A percentile compares a stretch with the other conserved stretches of the same genome.
These are phyloP conservation scores for Pterophyllum scalare DNA, from an alignment of 2,113 vertebrate species.

Conservation along the genomic window DNA sequence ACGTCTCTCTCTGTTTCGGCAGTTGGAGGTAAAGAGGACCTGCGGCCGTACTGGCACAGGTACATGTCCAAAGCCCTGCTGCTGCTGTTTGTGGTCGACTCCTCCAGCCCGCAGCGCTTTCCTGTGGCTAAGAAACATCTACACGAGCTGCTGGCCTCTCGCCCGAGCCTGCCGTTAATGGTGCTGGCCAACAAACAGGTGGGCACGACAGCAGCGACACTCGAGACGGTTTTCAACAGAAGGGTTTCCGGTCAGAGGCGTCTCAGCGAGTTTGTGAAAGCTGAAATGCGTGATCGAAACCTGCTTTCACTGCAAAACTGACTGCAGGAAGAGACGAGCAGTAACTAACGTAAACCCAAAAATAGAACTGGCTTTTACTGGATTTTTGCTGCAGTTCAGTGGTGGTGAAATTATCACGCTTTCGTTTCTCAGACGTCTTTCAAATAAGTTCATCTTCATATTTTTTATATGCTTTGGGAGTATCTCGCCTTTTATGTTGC, in stretches of 20 bases:
- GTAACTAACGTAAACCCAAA: neutral
- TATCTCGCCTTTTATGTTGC: neutral
- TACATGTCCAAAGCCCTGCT: constrained; percentile 86
- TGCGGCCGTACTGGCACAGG: constrained; percentile 87
- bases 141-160: constrained; percentile 83
- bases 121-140: constrained; percentile 87
- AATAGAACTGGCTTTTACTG: neutral
- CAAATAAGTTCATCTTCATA: neutral
- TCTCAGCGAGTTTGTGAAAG: too few relatives aligned
- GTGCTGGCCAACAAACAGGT: constrained; percentile 98
- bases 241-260: neutral
- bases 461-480: neutral
- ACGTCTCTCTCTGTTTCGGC: neutral
- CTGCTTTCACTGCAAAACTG: too few relatives aligned
- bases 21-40: constrained; percentile 90
- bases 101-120: constrained; percentile 83
- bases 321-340: too few relatives aligned
- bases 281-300: neutral
- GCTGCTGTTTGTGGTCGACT: constrained; percentile 93
- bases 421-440: neutral
- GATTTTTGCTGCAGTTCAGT: neutral
- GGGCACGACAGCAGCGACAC: constrained; percentile 54
- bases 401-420: neutral
- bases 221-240: neutral
- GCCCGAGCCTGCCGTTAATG: constrained; percentile 87